Percentiles rank a stretch among this genome's conserved stretches.
Evolutionary conservation across 2,797 vertebrate genomes (phyloP).

Genomic region (Darevskia nairensis): DNA sequence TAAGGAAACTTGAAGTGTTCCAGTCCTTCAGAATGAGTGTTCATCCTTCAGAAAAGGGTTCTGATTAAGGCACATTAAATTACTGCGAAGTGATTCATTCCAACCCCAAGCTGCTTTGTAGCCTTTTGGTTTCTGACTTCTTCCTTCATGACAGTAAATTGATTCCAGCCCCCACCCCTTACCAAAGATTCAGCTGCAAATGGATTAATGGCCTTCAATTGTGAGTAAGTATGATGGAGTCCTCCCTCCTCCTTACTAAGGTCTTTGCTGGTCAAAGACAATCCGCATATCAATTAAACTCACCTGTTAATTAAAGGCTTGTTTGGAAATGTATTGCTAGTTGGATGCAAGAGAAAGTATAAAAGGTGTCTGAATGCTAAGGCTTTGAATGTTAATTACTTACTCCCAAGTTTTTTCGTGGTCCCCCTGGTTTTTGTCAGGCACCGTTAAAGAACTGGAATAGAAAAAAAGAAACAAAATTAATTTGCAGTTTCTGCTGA

Average conservation of each 20-base stretch:
- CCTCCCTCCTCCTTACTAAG: constrained; percentile 56
- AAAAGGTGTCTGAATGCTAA: constrained; percentile 78
- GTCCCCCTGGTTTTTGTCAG: constrained; percentile 74
- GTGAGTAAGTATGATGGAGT: constrained; percentile 53
- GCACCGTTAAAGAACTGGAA: constrained; percentile 63
- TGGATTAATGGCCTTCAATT: constrained; percentile 68
- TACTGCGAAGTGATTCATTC: constrained; percentile 57
- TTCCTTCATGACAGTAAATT: constrained; percentile 67
- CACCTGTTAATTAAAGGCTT: constrained; percentile 83
- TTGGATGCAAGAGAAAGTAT: constrained; percentile 77
- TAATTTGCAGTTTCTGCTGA: constrained; percentile 67
- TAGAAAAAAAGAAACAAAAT: constrained; percentile 62
- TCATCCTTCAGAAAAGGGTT: constrained; percentile 52
- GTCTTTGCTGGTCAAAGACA: constrained; percentile 71
- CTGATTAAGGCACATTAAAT: constrained; percentile 46
- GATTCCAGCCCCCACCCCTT: constrained; percentile 42
- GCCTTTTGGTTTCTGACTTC: constrained; percentile 55
- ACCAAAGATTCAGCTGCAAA: constrained; percentile 64
- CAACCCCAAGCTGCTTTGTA: constrained; percentile 55
- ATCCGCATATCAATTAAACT: constrained; percentile 79
- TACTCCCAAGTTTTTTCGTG: constrained; percentile 69
- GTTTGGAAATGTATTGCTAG: constrained; percentile 76
- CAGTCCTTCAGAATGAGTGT: not conserved
- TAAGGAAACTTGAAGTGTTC: not conserved
- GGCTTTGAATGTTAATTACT: constrained; percentile 83